phyloP scores from a whole-genome alignment of 2,888 invertebrate species.

The Acleris literana region DNA sequence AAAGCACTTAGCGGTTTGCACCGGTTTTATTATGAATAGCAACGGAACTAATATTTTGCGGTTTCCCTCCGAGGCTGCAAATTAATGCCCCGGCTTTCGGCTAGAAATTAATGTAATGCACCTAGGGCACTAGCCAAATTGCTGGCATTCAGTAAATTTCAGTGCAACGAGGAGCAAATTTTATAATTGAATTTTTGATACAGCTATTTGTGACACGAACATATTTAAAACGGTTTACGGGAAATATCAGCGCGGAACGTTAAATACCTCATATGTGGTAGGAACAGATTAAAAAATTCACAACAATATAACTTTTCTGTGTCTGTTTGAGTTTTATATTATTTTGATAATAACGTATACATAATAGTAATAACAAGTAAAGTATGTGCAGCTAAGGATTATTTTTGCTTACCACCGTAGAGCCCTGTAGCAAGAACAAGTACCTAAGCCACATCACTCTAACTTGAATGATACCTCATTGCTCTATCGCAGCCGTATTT shows the following conservation, averaged over 20 bases:
- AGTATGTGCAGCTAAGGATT: too few species aligned
- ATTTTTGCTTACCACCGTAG: too few species aligned
- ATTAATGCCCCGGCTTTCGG: conserved; percentile 80
- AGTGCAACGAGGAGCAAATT: conserved; percentile 47
- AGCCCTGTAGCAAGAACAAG: too few species aligned
- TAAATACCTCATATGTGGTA: background rate
- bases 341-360: too few species aligned
- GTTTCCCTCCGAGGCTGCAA: conserved; percentile 77
- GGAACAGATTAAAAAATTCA: too few species aligned
- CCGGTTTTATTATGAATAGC: conserved; percentile 82
- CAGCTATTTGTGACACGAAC: conserved; percentile 37
- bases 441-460: too few species aligned
- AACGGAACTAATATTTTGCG: conserved; percentile 82
- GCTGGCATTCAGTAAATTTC: conserved; percentile 74
- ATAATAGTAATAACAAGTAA: too few species aligned
- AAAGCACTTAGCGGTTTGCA: conserved; percentile 79
- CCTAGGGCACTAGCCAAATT: conserved; percentile 77
- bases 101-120: conserved; percentile 82
- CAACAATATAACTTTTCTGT: too few species aligned
- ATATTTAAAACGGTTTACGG: background rate
- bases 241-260: background rate
- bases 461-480: too few species aligned
- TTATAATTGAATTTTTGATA: conserved; percentile 75
- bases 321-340: too few species aligned
- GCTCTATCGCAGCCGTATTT: too few species aligned